These are phyloP conservation scores for Leucophenga montana DNA, from an alignment of 2,888 invertebrate genomes.

Conservation along the genomic window DNA sequence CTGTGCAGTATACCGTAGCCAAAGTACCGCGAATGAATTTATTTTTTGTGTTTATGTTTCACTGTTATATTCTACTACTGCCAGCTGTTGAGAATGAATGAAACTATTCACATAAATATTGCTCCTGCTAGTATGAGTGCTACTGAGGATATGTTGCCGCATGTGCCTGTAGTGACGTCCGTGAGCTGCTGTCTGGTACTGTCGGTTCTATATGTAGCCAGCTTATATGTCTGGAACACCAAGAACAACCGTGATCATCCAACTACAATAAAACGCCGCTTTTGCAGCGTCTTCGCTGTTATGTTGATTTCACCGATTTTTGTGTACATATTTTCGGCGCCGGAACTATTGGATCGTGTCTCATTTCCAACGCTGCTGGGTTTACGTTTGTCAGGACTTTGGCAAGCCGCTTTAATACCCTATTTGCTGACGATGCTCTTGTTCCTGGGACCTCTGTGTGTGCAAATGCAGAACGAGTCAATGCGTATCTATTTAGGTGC, in stretches of 20 bases:
- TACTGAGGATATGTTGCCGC: conserved; percentile 40
- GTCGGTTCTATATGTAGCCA: conserved; percentile 87
- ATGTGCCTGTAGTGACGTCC: conserved; percentile 76
- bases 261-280: conserved; percentile 88
- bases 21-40: no score
- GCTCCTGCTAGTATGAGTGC: neutral
- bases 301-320: conserved; percentile 86
- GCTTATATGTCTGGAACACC: conserved; percentile 90
- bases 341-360: conserved; percentile 77
- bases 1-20: no score
- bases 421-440: conserved; percentile 84
- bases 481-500: conserved; percentile 81
- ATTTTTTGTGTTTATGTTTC: no score
- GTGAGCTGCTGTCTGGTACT: conserved; percentile 84
- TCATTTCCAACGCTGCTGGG: conserved; percentile 83
- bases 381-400: conserved; percentile 81
- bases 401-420: conserved; percentile 83
- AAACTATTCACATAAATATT: conserved; percentile 27
- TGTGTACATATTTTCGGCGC: conserved; percentile 81
- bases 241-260: conserved; percentile 89
- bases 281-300: conserved; percentile 88
- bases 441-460: conserved; percentile 87
- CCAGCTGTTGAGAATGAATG: neutral
- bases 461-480: conserved; percentile 81
- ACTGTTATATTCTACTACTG: no score